Conservation (phyloP, 2,888 invertebrate species). For the Tenthredo livida region DNA sequence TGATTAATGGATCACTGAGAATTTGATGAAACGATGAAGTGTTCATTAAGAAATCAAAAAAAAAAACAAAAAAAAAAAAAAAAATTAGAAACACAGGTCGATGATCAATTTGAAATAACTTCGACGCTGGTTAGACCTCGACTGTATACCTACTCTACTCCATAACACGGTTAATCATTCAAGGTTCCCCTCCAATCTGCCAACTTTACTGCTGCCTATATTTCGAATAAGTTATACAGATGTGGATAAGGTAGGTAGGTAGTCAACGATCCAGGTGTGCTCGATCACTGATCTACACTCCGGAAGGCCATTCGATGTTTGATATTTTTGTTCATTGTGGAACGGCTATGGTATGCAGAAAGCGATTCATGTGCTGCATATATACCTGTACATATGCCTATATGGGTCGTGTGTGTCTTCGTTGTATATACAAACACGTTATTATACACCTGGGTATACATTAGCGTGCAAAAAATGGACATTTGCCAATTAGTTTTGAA, state of each 20-base stretch:
- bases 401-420: neutral
- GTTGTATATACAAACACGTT: too few species aligned
- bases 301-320: slow-evolving; percentile 13
- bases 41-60: neutral
- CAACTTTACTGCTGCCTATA: neutral
- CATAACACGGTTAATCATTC: neutral
- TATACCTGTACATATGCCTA: too few species aligned
- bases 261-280: neutral
- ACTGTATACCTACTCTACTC: slow-evolving; percentile 13
- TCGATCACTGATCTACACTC: slow-evolving; percentile 11
- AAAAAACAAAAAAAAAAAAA: too few species aligned
- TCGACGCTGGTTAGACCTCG: neutral
- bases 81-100: neutral
- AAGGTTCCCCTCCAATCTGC: slow-evolving; percentile 17
- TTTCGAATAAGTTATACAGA: neutral
- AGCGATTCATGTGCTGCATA: neutral
- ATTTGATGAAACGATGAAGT: too few species aligned
- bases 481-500: too few species aligned
- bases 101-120: neutral
- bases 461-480: neutral
- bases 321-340: neutral
- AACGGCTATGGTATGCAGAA: neutral
- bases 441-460: neutral
- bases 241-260: neutral
- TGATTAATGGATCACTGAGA: too few species aligned